phyloP scores from a whole-genome alignment of 2,888 invertebrate species.

The Dolichopus griseipennis region DNA sequence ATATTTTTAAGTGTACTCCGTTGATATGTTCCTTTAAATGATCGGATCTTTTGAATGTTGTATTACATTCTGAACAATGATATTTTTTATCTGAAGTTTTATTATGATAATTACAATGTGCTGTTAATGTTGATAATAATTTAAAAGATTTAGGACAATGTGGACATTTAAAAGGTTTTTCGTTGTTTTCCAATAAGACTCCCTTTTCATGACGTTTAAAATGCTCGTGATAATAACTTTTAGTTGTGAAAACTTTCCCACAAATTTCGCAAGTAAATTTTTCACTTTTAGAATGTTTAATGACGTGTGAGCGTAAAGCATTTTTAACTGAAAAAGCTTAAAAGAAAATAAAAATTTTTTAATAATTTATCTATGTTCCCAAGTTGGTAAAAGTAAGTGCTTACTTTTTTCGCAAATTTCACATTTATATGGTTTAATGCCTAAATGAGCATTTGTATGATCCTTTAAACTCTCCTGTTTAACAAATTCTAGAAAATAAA shows the following conservation, averaged over 20 bases:
- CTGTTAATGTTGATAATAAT: conserved; percentile 7
- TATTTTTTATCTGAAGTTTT: conserved; percentile 6
- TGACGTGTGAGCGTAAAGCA: neutral
- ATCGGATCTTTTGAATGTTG: conserved; percentile 8
- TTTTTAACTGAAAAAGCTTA: neutral
- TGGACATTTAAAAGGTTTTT: conserved; percentile 10
- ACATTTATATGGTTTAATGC: neutral
- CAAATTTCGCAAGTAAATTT: neutral
- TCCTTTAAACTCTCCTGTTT: neutral
- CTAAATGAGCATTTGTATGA: neutral
- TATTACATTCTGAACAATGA: conserved; percentile 8
- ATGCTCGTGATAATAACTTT: neutral
- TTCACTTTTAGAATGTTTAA: neutral
- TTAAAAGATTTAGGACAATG: conserved; percentile 9
- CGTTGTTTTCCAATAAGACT: neutral
- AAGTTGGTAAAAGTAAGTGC: neutral
- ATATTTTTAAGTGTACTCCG: conserved; percentile 6
- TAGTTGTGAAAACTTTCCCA: neutral
- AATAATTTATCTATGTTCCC: neutral
- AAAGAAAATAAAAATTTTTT: neutral
- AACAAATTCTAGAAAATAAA: neutral
- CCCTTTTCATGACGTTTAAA: neutral
- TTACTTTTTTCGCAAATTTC: conserved; percentile 3
- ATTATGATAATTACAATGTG: conserved; percentile 2
- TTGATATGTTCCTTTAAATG: conserved; percentile 8